Evolutionary conservation across 2,113 vertebrate species (phyloP), one percentile per base, ranked within the genome.

Genomic region (Coryphaenoides rupestris): DNA sequence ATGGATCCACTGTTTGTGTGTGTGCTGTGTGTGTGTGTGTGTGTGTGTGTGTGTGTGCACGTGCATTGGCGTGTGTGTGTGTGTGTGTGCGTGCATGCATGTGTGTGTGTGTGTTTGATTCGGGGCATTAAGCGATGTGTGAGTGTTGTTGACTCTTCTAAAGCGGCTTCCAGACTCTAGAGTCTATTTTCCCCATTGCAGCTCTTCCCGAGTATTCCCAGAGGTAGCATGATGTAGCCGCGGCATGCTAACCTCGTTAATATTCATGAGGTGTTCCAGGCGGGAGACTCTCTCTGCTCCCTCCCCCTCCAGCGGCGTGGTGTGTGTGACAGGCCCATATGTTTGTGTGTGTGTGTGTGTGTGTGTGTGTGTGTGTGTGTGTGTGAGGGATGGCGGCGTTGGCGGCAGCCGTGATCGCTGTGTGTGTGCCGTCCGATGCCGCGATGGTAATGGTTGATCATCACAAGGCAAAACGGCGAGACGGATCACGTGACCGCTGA

Each of bases 401-500:
- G 33, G 33, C n/a, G n/a, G n/a, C n/a, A n/a, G n/a, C n/a, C n/a
- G n/a, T 40, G 33, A 40, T 40, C 13, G 33, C 33, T 40, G 9
- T 40, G 33, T 40, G 16, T 50, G 0, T 22, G 47, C 47, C 52
- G 45, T n/a, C n/a, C 28, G 21, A 45, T 45, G 19, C 22, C 33
- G 23, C 76, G 71, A 81, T 83, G 71, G 49, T 81, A 78, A 79
- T 77, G 68, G 70, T 66, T 74, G 63, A 84, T 85, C 63, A 79
- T 80, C 62, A 65, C 52, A 59, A 4, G 66, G 65, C 74, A 78
- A n/a, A 76, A 78, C 64, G 72, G 57, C 19, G 78, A 65, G 77
- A 80, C 69, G 61, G 71, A 78, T 82, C 62, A 63, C 65, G 53
- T 76, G 84, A 76, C 70, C 68, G 46, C n/a, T 10, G 33, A 40